These are phyloP conservation scores for Lasioglossum zephyrum DNA, from an alignment of 2,888 invertebrate species.

Conservation along the genomic window DNA sequence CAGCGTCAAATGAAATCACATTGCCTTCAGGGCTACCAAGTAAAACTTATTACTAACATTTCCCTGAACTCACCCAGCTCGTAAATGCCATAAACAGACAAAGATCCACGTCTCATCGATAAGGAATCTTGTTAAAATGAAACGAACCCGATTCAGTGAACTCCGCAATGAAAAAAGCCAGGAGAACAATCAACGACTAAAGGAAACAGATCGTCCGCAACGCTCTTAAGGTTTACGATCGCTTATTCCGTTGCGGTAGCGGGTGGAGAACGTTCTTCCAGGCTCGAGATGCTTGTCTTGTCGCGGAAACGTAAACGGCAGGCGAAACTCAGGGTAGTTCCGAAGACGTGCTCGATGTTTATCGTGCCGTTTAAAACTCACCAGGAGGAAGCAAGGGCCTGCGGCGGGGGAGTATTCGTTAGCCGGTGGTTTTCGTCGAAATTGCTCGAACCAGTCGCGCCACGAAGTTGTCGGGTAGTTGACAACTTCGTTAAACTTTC, in stretches of 20 bases:
- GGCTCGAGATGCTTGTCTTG: not conserved
- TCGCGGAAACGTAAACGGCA: slow-evolving; percentile 17
- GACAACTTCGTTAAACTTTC: slow-evolving; percentile 25
- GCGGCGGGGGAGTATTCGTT: slow-evolving; percentile 7
- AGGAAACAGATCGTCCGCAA: not conserved
- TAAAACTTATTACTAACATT: not conserved
- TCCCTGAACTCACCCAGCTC: not conserved
- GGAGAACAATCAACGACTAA: not conserved
- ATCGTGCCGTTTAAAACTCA: slow-evolving; percentile 10
- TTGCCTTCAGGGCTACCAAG: too few relatives aligned
- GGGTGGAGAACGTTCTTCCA: not conserved
- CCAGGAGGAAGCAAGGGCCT: not conserved
- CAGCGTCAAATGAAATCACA: not conserved
- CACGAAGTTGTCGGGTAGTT: slow-evolving; percentile 2
- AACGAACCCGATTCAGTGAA: not conserved
- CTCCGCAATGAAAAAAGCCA: not conserved
- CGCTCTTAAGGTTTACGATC: not conserved
- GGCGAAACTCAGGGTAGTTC: not conserved
- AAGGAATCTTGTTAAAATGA: not conserved
- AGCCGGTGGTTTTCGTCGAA: slow-evolving; percentile 7
- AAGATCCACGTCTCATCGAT: not conserved
- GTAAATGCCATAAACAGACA: not conserved
- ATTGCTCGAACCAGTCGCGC: slow-evolving; percentile 16
- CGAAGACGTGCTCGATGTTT: slow-evolving; percentile 18
- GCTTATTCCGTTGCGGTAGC: not conserved